These are phyloP conservation scores for Dolichotis patagonum DNA, from an alignment of 2,113 vertebrate species.

Conservation along the genomic window DNA sequence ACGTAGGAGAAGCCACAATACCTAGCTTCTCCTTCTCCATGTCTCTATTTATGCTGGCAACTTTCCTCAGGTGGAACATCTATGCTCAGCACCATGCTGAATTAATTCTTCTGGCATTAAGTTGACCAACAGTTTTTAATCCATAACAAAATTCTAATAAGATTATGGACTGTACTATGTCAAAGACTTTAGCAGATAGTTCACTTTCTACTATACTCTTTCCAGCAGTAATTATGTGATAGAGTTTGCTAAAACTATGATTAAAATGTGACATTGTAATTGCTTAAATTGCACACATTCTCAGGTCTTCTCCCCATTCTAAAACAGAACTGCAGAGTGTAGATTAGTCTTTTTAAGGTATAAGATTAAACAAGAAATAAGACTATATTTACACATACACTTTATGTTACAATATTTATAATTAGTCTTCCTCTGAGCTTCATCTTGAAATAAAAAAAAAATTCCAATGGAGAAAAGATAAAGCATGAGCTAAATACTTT, in stretches of 20 bases:
- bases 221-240: slow-evolving; percentile 61
- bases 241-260: slow-evolving; percentile 68
- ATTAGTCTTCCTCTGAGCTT: neutral
- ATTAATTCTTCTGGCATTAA: too few species aligned
- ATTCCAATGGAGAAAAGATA: neutral
- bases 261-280: slow-evolving; percentile 72
- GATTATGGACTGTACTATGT: slow-evolving; percentile 61
- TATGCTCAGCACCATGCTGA: too few species aligned
- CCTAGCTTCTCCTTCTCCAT: too few species aligned
- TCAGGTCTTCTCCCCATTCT: slow-evolving; percentile 36
- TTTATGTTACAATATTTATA: neutral
- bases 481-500: neutral
- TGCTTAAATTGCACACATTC: slow-evolving; percentile 60
- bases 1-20: too few species aligned
- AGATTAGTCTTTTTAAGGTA: neutral
- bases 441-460: neutral
- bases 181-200: slow-evolving; percentile 60
- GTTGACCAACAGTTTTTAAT: too few species aligned
- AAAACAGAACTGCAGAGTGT: slow-evolving; percentile 60
- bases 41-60: too few species aligned
- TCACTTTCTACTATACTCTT: slow-evolving; percentile 47
- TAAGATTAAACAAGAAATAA: neutral
- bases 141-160: slow-evolving; percentile 39
- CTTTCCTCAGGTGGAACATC: too few species aligned
- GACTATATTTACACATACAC: neutral